Conservation (phyloP, 2,797 vertebrate genomes). For the Anomalospiza imberbis region DNA sequence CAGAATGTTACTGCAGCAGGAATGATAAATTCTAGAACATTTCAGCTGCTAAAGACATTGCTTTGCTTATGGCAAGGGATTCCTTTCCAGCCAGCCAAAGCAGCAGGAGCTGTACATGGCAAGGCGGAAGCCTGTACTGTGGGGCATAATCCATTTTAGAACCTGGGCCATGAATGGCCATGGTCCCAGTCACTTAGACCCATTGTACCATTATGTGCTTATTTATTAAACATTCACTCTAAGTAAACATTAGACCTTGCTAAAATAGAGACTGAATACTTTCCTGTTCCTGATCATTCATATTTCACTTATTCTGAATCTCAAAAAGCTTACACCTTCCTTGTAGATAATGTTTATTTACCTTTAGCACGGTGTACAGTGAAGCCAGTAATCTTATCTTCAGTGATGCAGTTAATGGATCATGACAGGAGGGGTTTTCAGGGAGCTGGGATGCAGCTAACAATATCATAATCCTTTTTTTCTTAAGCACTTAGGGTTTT, state of each 20-base stretch:
- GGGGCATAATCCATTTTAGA: neutral
- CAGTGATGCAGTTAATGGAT: neutral
- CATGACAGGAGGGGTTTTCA: neutral
- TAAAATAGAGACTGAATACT: neutral
- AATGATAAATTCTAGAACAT: neutral
- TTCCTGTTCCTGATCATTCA: neutral
- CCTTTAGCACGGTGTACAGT: neutral
- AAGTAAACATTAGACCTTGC: neutral
- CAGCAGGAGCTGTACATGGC: neutral
- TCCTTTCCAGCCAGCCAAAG: neutral
- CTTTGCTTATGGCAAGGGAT: neutral
- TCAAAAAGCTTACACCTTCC: neutral
- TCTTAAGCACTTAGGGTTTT: neutral
- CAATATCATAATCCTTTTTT: neutral
- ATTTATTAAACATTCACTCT: neutral
- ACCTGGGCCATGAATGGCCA: accelerated
- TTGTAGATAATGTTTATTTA: neutral
- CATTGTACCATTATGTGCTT: neutral
- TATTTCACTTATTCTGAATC: neutral
- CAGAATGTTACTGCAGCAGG: neutral
- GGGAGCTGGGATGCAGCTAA: neutral
- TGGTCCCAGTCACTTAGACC: neutral
- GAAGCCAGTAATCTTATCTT: neutral
- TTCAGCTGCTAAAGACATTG: neutral
- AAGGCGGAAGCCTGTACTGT: neutral